Evolutionary conservation across 1,140 invertebrate species (phyloP).

Genomic region (Bombus pascuorum): DNA sequence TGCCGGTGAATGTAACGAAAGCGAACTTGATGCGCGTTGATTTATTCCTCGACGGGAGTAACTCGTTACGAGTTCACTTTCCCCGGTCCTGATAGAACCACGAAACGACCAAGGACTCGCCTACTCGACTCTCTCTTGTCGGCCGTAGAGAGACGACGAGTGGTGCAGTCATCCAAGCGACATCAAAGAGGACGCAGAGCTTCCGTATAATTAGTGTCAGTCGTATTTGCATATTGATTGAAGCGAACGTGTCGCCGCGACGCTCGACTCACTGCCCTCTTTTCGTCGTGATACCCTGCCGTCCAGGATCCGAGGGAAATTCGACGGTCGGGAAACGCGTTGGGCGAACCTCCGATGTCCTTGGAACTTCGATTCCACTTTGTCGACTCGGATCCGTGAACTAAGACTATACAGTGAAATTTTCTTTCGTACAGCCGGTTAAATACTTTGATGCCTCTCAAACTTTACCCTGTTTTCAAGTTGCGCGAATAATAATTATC

Average conservation of each 20-base stretch:
- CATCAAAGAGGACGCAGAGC: constrained; percentile 80
- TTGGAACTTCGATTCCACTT: not conserved
- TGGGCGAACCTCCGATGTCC: not conserved
- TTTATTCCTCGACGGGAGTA: constrained; percentile 65
- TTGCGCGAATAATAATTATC: not conserved
- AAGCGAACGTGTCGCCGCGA: constrained; percentile 73
- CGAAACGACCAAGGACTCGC: constrained; percentile 61
- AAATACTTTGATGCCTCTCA: not conserved
- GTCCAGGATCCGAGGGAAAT: constrained; percentile 1
- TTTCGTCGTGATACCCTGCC: constrained; percentile 60
- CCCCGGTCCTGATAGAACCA: constrained; percentile 62
- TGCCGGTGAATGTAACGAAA: constrained; percentile 65
- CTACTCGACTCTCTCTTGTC: constrained; percentile 35
- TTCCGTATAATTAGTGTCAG: constrained; percentile 82
- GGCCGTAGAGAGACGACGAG: constrained; percentile 37
- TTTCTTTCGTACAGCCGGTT: not conserved
- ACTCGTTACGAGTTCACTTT: constrained; percentile 69
- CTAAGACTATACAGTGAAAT: not conserved
- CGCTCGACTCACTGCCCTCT: constrained; percentile 74
- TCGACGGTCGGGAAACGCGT: not conserved
- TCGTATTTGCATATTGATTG: constrained; percentile 82
- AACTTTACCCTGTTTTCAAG: too few species aligned
- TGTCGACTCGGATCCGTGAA: not conserved
- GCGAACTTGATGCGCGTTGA: constrained; percentile 65
- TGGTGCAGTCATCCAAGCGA: constrained; percentile 68